These are phyloP conservation scores for Astur gentilis DNA, from an alignment of 2,113 vertebrate genomes.

Conservation along the genomic window DNA sequence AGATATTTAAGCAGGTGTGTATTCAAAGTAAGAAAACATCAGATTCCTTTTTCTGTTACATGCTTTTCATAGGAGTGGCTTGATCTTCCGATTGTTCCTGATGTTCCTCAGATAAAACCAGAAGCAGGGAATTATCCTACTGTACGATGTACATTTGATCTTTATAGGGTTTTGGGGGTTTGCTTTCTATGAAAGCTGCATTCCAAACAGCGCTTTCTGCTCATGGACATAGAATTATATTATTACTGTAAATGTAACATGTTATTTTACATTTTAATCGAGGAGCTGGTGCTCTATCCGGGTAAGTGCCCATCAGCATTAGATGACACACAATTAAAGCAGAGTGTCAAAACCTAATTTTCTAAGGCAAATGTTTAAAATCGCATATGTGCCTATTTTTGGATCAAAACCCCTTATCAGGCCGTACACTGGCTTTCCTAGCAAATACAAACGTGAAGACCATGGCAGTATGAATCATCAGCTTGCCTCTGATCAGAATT, in stretches of 20 bases:
- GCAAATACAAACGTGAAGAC: conserved; percentile 32
- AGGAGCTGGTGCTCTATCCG: conserved; percentile 18
- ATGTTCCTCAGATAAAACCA: conserved; percentile 1
- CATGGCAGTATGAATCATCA: conserved; percentile 64
- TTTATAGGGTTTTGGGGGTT: neutral
- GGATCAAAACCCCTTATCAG: conserved; percentile 45
- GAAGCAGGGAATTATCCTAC: neutral
- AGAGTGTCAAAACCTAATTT: conserved; percentile 55
- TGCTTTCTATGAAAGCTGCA: conserved; percentile 7
- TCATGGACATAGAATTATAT: neutral
- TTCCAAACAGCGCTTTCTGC: neutral
- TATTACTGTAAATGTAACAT: neutral
- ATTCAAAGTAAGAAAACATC: neutral
- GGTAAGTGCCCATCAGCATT: conserved; percentile 44
- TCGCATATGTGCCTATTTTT: conserved; percentile 24
- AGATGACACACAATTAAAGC: conserved; percentile 60
- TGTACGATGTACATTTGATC: neutral
- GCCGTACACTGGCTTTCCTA: conserved; percentile 30
- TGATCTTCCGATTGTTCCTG: neutral
- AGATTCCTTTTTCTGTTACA: neutral
- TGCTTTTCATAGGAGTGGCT: neutral
- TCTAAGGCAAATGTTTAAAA: conserved; percentile 61
- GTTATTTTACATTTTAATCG: conserved; percentile 42
- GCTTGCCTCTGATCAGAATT: conserved; percentile 58
- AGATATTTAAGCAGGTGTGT: neutral